Evolutionary conservation across 35 echinoderm and acorn worm species (phyloP).

Genomic region (Antedon bifida): DNA sequence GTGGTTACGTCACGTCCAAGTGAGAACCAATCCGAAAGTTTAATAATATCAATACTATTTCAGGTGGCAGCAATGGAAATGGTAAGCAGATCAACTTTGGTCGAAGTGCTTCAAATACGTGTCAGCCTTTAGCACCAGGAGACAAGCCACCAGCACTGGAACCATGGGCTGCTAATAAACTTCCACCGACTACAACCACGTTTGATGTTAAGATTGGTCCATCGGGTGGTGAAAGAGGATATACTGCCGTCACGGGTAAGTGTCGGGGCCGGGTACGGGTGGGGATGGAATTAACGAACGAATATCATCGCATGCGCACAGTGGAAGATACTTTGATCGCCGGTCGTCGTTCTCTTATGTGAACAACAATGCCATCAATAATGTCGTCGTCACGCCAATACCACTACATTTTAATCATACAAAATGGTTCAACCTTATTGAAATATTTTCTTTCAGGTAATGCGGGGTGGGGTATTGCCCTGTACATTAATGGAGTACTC

Average conservation of each 20-base stretch:
- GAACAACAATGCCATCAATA: too few species aligned
- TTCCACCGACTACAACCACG: neutral
- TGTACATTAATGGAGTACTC: constrained; percentile 46
- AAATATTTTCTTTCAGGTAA: constrained; percentile 14
- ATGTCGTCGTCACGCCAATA: too few species aligned
- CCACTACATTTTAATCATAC: too few species aligned
- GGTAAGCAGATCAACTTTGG: neutral
- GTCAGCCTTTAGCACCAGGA: neutral
- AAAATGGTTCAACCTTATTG: too few species aligned
- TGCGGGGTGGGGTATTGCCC: constrained; percentile 66
- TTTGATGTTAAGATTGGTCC: neutral
- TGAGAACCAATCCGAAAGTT: too few species aligned
- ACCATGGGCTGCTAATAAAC: neutral
- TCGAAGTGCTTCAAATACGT: neutral
- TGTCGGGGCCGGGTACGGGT: too few species aligned
- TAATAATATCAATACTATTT: too few species aligned
- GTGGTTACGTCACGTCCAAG: too few species aligned
- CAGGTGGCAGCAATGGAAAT: neutral
- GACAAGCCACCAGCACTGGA: neutral
- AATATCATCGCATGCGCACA: too few species aligned
- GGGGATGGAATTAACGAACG: too few species aligned
- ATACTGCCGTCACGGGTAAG: constrained; percentile 10
- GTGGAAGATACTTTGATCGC: too few species aligned
- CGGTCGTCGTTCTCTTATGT: too few species aligned
- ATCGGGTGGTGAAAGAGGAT: constrained; percentile 4